Base-by-base conservation (phyloP, 2,888 invertebrate species). In the Archips crataeganus region DNA sequence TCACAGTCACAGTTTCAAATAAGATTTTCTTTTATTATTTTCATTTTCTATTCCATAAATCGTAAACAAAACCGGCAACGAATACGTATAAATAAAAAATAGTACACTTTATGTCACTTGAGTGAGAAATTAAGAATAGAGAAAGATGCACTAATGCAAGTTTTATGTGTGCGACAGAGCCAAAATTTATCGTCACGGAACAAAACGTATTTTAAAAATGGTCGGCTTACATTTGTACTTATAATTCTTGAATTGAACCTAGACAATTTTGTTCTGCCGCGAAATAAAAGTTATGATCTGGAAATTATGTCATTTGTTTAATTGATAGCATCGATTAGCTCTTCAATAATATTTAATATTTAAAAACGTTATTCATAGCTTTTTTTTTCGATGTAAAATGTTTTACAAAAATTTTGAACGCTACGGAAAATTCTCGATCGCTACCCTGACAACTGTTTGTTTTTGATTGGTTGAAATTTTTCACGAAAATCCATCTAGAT, bases 381-480 rank as follows among this genome's bases (percentile, higher is more conserved):
- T n/a, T n/a, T 11, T 13, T 13, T 13, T 8, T 9, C 23, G 9
- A 47, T 45, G 0, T 2, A 47, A 36, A 39, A 42, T 6, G 32
- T 36, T 5, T 42, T 45, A 47, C 3, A n/a, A 11, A 42, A 13
- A 65, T 32, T 39, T 10, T 83, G 89, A 88, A 89, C 85, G 89
- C 86, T 75, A 81, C 85, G 79, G 74, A 74, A 70, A 63, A 67
- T 75, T 75, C 67, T 87, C 81, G 84, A 84, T 85, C 79, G 81
- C 83, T 81, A 76, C 79, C 83, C 85, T 89, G 92, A 92, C 91
- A 91, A 87, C 88, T 94, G 94, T 93, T 94, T 90, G 89, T 87
- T 90, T 89, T 86, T 90, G 89, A 94, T 94, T 94, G 94, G 94
- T 84, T 87, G 87, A 86, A 79, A 78, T 76, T 79, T 75, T 74